Evolutionary conservation across 2,113 vertebrate species (phyloP), one percentile per base, ranked within the genome.

Genomic region (Microcebus jonahi): DNA sequence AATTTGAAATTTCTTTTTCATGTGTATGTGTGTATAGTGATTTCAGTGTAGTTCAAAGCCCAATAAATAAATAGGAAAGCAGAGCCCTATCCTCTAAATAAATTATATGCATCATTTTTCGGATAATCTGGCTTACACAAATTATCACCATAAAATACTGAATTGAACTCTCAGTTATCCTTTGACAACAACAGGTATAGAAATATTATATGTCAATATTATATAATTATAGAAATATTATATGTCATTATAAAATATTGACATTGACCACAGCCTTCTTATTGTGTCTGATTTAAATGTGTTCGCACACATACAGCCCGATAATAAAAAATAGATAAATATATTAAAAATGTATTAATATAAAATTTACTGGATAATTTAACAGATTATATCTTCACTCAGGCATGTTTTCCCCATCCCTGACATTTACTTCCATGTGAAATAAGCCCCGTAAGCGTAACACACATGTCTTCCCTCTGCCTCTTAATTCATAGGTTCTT

Each of bases 341-440:
- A 17, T 36, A n/a, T 84, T 13, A 39, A 68, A 89, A 7, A 7
- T 25, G 48, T 94, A 59, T 79, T 73, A 42, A 53, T 25, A 71
- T 73, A 73, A 68, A 90, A 80, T 31, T 63, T 92, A 50, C 21
- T 50, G 3, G 5, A 5, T 73, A 85, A 39, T 9, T 67, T 63
- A 65, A 42, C 27, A 48, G 31, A 42, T 18, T 82, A 9, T 13
- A 17, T 34, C 25, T 88, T 82, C 13, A 71, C 21, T 0, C 29
- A 31, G 14, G 2, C 77, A 1, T 45, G 18, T 65, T 4, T 70
- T 1, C 6, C 1, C 6, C 7, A 82, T 48, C 6, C 5, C 0
- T 39, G 18, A 57, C 20, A n/a, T n/a, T 11, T 34, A n/a, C 12
- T 71, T 79, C 53, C 18, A 29, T 50, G 15, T 57, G 11, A 80